These are phyloP conservation scores for Meloidogyne floridensis DNA, from an alignment of 1,140 invertebrate genomes.

Conservation along the genomic window DNA sequence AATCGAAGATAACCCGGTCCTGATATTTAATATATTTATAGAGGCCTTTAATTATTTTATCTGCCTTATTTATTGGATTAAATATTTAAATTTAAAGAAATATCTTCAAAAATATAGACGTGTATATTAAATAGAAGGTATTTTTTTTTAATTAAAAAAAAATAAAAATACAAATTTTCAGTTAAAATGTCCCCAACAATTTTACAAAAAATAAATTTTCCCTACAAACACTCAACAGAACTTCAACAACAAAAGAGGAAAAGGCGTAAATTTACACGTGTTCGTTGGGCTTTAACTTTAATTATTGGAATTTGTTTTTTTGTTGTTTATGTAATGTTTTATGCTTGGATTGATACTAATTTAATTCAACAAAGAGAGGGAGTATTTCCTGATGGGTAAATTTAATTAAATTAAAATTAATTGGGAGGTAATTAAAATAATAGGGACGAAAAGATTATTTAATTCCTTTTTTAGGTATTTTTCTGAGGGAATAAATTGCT, in stretches of 20 bases:
- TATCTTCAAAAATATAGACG: too few species aligned
- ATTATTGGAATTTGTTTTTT: slow-evolving; percentile 33
- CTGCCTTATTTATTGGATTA: too few species aligned
- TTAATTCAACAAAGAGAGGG: slow-evolving; percentile 15
- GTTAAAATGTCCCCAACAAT: background rate
- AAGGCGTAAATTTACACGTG: background rate
- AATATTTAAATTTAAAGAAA: too few species aligned
- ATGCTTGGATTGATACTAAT: slow-evolving; percentile 8
- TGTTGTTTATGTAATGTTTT: slow-evolving; percentile 30
- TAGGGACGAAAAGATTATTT: too few species aligned
- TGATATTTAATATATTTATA: too few species aligned
- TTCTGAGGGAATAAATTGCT: too few species aligned
- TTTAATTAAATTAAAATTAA: background rate
- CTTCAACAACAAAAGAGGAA: background rate
- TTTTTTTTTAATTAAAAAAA: too few species aligned
- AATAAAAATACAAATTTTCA: background rate
- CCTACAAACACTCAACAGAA: background rate
- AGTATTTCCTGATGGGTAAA: slow-evolving; percentile 30
- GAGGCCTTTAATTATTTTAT: too few species aligned
- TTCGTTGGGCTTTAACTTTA: slow-evolving; percentile 28
- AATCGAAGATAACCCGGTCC: too few species aligned
- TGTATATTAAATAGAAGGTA: too few species aligned
- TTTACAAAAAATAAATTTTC: background rate
- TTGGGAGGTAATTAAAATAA: too few species aligned
- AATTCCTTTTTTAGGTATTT: too few species aligned